Conservation (phyloP, 2,113 vertebrate species). For the Esox niger region DNA sequence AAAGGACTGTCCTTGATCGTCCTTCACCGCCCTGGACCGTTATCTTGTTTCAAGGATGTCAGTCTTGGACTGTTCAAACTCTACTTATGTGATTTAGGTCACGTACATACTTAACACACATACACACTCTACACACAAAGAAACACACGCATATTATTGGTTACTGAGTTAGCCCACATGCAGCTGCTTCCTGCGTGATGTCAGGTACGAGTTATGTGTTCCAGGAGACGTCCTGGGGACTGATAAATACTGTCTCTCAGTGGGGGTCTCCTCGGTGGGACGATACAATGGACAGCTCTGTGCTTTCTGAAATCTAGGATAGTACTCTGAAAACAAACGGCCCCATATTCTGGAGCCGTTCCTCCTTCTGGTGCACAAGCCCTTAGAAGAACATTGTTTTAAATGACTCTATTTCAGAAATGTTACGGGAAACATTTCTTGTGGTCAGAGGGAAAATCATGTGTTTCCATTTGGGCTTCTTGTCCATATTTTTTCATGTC, state of each 20-base stretch:
- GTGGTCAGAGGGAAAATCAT: constrained; percentile 1
- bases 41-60: constrained; percentile 59
- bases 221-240: constrained; percentile 40
- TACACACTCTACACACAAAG: constrained; percentile 19
- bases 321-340: constrained; percentile 34
- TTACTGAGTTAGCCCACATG: constrained; percentile 39
- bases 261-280: constrained; percentile 45
- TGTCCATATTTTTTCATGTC: constrained; percentile 22
- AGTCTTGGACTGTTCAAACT: constrained; percentile 38
- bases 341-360: constrained; percentile 10
- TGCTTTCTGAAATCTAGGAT: constrained; percentile 45
- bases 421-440: neutral
- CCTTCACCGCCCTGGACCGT: too few relatives aligned
- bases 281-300: constrained; percentile 28
- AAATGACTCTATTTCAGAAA: neutral
- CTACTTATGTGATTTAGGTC: constrained; percentile 58
- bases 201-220: constrained; percentile 66
- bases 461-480: constrained; percentile 20
- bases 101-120: neutral
- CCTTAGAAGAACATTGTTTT: neutral
- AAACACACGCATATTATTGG: constrained; percentile 15
- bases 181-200: constrained; percentile 77
- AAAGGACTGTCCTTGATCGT: constrained; percentile 6
- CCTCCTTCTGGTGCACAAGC: neutral
- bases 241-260: constrained; percentile 53